phyloP scores from a whole-genome alignment of 2,797 vertebrate species.

The Pipistrellus pipistrellus region DNA sequence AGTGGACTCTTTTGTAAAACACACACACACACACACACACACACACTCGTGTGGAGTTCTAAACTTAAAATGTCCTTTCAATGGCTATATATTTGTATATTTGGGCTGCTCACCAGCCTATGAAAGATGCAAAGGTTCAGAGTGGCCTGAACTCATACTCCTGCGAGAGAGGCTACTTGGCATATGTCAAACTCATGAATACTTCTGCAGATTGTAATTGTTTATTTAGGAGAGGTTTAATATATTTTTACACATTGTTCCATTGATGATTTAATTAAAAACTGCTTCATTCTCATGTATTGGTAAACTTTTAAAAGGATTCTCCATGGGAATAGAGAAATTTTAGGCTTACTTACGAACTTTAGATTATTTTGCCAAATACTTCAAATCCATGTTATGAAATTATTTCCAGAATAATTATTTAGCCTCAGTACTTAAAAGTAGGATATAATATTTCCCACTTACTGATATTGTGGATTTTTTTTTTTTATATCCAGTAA shows the following conservation, averaged over 20 bases:
- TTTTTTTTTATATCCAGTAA: neutral
- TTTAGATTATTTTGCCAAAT: slow-evolving; percentile 55
- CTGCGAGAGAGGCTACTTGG: neutral
- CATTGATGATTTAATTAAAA: slow-evolving; percentile 36
- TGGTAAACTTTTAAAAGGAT: slow-evolving; percentile 49
- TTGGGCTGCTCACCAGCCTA: slow-evolving; percentile 40
- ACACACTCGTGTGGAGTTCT: slow-evolving; percentile 76
- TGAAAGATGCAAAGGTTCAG: slow-evolving; percentile 68
- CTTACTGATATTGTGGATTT: neutral
- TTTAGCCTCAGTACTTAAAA: slow-evolving; percentile 27
- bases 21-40: slow-evolving; percentile 77
- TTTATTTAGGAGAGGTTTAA: slow-evolving; percentile 23
- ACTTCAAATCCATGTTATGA: slow-evolving; percentile 35
- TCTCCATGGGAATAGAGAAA: neutral
- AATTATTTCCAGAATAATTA: slow-evolving; percentile 53
- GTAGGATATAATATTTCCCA: neutral
- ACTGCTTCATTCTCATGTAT: slow-evolving; percentile 45
- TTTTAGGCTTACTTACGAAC: slow-evolving; percentile 46
- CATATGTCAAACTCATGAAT: slow-evolving; percentile 40
- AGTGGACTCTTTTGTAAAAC: slow-evolving; percentile 75
- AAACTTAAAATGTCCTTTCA: slow-evolving; percentile 81
- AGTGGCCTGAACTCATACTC: slow-evolving; percentile 22
- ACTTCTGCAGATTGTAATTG: slow-evolving; percentile 45
- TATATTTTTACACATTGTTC: slow-evolving; percentile 1
- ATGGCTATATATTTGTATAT: slow-evolving; percentile 47